Base-by-base conservation (phyloP, 2,888 invertebrate genomes). In the Acronicta psi region DNA sequence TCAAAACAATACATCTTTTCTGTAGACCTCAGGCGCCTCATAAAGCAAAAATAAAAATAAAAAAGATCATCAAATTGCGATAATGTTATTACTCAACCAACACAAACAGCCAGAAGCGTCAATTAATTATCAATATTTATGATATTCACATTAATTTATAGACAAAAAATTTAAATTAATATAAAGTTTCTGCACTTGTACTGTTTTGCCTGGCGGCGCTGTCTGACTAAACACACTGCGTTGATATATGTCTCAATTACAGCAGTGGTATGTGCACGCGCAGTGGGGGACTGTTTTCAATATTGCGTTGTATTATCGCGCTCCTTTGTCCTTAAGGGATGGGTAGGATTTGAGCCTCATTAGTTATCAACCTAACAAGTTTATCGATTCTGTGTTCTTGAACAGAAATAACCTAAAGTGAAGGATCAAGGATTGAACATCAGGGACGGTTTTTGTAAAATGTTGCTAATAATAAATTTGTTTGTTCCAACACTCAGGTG, bases 211-310 rank as follows among this genome's bases (percentile, higher is more conserved):
- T 58, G 41, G 49, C 57, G 71, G 72, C 49, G 44, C 42, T 60
- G 61, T 69, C 73, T 45, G 31, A 56, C 57, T 63, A 73, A 72
- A 72, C 75, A 62, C 52, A 62, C 55, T 69, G 63, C 56, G 65
- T 77, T 90, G 89, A 91, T 89, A 87, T 88, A 91, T 89, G 88
- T 90, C 91, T 91, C 85, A 91, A 91, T 91, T 91, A 90, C 85
- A 59, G 69, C 69, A 59, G 45, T 64, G 75, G 81, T 82, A 84
- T 83, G 85, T 84, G 82, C 77, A 2, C 3, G 79, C 91, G 73
- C 90, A 85, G 87, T 88, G 83, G 91, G 91, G 77, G 83, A 71
- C 70, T 75, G 66, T 75, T 82, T 84, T 83, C 83, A 83, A 86
- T 87, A 83, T 80, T 79, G 71, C 56, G 46, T 47, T 52, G 60